phyloP scores from a whole-genome alignment of 2,888 invertebrate species.

The Hirtodrosophila confusa region DNA sequence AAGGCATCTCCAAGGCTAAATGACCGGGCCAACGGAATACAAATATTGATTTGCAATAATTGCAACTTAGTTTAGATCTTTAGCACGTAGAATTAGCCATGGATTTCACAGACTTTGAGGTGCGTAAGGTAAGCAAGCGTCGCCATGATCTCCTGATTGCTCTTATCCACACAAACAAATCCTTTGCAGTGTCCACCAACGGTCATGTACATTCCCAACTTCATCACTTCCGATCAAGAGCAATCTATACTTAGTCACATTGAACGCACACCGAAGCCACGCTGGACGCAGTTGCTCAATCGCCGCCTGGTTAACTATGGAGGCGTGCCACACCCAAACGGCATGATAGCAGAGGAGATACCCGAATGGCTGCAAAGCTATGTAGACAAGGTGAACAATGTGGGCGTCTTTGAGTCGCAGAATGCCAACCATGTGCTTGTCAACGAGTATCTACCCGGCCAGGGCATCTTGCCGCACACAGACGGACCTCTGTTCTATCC shows the following conservation, averaged over 20 bases:
- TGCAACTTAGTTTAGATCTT: conserved; percentile 32
- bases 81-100: conserved; percentile 55
- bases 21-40: conserved; percentile 44
- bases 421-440: conserved; percentile 96
- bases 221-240: conserved; percentile 91
- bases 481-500: conserved; percentile 98
- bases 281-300: conserved; percentile 97
- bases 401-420: conserved; percentile 87
- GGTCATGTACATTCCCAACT: conserved; percentile 92
- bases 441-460: conserved; percentile 96
- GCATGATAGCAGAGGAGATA: conserved; percentile 95
- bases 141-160: background rate
- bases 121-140: conserved; percentile 73
- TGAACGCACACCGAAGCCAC: conserved; percentile 93
- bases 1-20: conserved; percentile 36
- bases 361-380: conserved; percentile 93
- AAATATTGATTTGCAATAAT: conserved; percentile 68
- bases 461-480: conserved; percentile 98
- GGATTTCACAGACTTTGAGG: conserved; percentile 82
- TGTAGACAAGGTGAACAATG: conserved; percentile 88
- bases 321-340: conserved; percentile 95
- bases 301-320: conserved; percentile 99
- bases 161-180: background rate
- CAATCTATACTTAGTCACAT: conserved; percentile 89
- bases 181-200: conserved; percentile 80